Percentiles rank a stretch among this genome's conserved stretches.
Evolutionary conservation across 2,797 vertebrate genomes (phyloP).

Genomic region (Gephyroberyx darwinii): DNA sequence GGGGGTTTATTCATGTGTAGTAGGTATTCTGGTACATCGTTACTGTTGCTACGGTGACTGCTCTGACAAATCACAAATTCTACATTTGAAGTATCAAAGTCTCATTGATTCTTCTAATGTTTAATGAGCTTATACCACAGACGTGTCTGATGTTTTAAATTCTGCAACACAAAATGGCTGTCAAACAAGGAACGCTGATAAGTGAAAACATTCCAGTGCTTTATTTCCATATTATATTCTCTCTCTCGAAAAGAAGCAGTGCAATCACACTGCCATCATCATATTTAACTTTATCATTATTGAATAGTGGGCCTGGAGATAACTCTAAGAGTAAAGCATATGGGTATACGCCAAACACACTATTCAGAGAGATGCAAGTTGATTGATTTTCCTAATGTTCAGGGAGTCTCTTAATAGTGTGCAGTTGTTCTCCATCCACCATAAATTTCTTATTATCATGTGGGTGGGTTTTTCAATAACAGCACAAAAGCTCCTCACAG

Average conservation of each 20-base stretch:
- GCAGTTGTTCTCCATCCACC: conserved; percentile 38
- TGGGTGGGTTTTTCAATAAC: background rate
- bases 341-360: conserved; percentile 24
- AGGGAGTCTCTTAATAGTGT: conserved; percentile 45
- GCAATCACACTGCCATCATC: conserved; percentile 27
- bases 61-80: conserved; percentile 31
- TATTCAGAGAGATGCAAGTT: conserved; percentile 41
- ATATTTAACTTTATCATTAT: background rate
- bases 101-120: background rate
- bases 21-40: conserved; percentile 34
- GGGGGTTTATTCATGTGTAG: conserved; percentile 39
- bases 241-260: conserved; percentile 9
- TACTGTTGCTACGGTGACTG: conserved; percentile 21
- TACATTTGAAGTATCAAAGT: background rate
- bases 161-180: background rate
- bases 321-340: conserved; percentile 11
- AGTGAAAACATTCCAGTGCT: background rate
- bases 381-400: conserved; percentile 48
- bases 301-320: conserved; percentile 3
- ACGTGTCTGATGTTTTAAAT: background rate
- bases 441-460: conserved; percentile 15
- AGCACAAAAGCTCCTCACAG: background rate
- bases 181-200: background rate
- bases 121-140: background rate
- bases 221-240: background rate